Evolutionary conservation across 2,113 vertebrate genomes (phyloP).

Genomic region (Smithornis capensis): DNA sequence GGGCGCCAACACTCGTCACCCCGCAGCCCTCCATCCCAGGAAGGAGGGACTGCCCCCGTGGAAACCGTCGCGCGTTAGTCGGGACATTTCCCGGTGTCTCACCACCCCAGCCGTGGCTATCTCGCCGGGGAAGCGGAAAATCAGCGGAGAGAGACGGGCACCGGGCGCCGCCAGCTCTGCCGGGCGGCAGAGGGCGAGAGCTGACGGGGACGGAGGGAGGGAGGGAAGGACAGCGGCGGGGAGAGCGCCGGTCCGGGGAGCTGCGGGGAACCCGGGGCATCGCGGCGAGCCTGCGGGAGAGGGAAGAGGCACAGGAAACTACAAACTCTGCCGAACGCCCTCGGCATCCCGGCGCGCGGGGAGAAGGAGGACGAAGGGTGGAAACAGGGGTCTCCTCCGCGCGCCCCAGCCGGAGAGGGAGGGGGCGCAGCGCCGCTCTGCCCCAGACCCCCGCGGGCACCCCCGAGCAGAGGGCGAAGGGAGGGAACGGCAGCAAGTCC

Average conservation of each 20-base stretch:
- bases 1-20: not conserved
- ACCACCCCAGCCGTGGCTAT: not conserved
- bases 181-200: conserved; percentile 26
- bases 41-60: not conserved
- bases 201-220: not conserved
- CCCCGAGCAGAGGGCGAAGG: not conserved
- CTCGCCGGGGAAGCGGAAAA: not conserved
- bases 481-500: not conserved
- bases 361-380: not conserved
- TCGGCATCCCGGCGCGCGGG: not conserved
- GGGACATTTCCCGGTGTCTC: not conserved
- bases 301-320: not conserved
- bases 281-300: not conserved
- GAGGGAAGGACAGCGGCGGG: not conserved
- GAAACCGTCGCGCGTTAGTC: not conserved
- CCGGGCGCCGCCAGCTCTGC: not conserved
- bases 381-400: not conserved
- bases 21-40: not conserved
- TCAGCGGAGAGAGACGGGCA: not conserved
- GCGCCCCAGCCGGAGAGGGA: not conserved
- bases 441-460: not conserved
- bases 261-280: not conserved
- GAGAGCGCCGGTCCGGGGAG: not conserved
- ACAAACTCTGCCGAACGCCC: not conserved
- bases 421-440: not conserved